Percentiles rank a stretch among this genome's conserved stretches.
Evolutionary conservation across 2,113 vertebrate species (phyloP).

Genomic region (Trematomus loennbergii): DNA sequence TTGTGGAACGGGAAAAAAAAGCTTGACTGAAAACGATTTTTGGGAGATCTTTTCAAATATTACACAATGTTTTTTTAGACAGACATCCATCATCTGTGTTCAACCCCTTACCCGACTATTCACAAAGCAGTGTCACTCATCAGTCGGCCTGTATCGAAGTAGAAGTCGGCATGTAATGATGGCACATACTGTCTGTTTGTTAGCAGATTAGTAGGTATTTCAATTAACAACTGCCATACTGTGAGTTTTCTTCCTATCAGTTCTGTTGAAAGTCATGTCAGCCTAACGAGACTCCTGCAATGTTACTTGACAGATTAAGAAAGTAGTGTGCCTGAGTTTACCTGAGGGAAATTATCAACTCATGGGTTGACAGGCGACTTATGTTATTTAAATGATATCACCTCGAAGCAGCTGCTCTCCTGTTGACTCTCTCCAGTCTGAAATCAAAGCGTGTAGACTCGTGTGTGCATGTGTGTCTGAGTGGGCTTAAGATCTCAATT

Average conservation of each 20-base stretch:
- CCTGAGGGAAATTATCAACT: slow-evolving; percentile 78
- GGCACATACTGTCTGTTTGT: slow-evolving; percentile 12
- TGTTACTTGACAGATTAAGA: slow-evolving; percentile 70
- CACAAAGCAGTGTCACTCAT: not conserved
- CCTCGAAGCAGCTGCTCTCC: slow-evolving; percentile 68
- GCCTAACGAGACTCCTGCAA: slow-evolving; percentile 57
- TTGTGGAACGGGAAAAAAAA: not conserved
- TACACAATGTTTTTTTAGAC: not conserved
- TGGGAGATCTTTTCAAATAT: not conserved
- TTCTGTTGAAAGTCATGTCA: slow-evolving; percentile 40
- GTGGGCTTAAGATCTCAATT: slow-evolving; percentile 18
- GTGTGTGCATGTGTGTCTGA: slow-evolving; percentile 11
- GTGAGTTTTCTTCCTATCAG: slow-evolving; percentile 40
- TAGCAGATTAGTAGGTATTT: slow-evolving; percentile 25
- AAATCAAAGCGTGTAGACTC: slow-evolving; percentile 33
- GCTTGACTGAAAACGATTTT: not conserved
- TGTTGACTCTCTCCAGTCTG: slow-evolving; percentile 56
- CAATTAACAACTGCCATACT: slow-evolving; percentile 44
- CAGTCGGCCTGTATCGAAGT: not conserved
- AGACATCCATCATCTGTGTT: not conserved
- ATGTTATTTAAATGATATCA: slow-evolving; percentile 75
- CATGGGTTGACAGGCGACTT: slow-evolving; percentile 70
- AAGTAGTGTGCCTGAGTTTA: slow-evolving; percentile 57
- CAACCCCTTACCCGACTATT: not conserved
- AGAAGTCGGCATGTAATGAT: not conserved